These are phyloP conservation scores for Chaenodraco wilsoni DNA, from an alignment of 2,797 vertebrate genomes.

Conservation along the genomic window DNA sequence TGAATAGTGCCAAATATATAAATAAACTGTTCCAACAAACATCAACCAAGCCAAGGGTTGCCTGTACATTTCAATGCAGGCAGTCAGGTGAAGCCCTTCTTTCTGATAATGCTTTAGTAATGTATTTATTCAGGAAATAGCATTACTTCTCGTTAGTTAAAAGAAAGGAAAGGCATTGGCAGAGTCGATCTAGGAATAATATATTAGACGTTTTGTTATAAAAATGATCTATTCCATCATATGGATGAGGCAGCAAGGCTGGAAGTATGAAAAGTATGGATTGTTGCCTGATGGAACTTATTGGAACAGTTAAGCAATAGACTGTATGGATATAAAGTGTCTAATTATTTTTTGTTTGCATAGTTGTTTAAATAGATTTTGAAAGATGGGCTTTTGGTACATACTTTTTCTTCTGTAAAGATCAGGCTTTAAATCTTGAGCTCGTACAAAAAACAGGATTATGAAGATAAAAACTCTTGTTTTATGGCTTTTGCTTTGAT, in stretches of 20 bases:
- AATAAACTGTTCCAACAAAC: neutral
- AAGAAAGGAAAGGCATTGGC: neutral
- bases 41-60: neutral
- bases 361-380: neutral
- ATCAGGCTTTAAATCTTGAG: conserved; percentile 34
- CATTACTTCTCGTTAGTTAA: conserved; percentile 4
- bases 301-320: neutral
- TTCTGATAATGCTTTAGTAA: neutral
- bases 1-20: neutral
- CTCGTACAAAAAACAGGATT: conserved; percentile 36
- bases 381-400: neutral
- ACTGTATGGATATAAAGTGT: conserved; percentile 6
- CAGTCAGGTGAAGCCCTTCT: neutral
- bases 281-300: neutral
- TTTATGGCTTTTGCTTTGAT: conserved; percentile 46
- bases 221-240: conserved; percentile 1
- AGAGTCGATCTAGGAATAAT: neutral
- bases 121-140: conserved; percentile 1
- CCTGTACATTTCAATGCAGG: neutral
- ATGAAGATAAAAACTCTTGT: conserved; percentile 37
- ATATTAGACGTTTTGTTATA: neutral
- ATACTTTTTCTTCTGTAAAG: conserved; percentile 3
- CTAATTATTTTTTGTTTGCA: neutral
- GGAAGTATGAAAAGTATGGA: neutral
- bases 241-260: conserved; percentile 1